These are phyloP conservation scores for Camponotus fellah DNA, from an alignment of 2,888 invertebrate genomes.

Conservation along the genomic window DNA sequence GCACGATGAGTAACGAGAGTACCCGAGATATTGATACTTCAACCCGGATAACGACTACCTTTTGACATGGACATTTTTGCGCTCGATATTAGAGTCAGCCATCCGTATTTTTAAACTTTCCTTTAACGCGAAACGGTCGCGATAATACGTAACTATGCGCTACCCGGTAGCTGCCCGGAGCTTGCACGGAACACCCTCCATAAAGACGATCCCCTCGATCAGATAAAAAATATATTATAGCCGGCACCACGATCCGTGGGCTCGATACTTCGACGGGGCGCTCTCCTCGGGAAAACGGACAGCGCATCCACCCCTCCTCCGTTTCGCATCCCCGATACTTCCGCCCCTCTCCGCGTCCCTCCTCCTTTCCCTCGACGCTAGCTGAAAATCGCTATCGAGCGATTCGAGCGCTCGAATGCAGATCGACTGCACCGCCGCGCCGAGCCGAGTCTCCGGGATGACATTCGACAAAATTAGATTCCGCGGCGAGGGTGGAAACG, in stretches of 20 bases:
- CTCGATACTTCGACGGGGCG: slow-evolving; percentile 83
- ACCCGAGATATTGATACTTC: slow-evolving; percentile 36
- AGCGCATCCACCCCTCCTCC: slow-evolving; percentile 75
- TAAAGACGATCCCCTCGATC: slow-evolving; percentile 86
- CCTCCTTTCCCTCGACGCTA: slow-evolving; percentile 55
- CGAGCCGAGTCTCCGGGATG: slow-evolving; percentile 75
- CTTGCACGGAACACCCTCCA: slow-evolving; percentile 81
- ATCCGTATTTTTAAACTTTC: slow-evolving; percentile 23
- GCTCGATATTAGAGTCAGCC: background rate
- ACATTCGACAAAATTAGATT: slow-evolving; percentile 82
- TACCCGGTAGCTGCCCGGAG: slow-evolving; percentile 62
- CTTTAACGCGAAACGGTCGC: slow-evolving; percentile 44
- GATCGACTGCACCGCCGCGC: slow-evolving; percentile 74
- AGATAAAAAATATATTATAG: slow-evolving; percentile 86
- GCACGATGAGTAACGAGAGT: background rate
- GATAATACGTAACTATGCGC: slow-evolving; percentile 67
- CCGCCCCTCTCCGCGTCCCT: slow-evolving; percentile 30
- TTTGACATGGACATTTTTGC: slow-evolving; percentile 25
- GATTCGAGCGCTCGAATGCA: slow-evolving; percentile 78
- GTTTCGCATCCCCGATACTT: slow-evolving; percentile 21
- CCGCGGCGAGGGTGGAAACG: slow-evolving; percentile 77
- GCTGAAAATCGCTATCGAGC: slow-evolving; percentile 78
- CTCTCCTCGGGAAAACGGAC: slow-evolving; percentile 73
- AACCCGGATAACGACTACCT: slow-evolving; percentile 5
- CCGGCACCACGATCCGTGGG: slow-evolving; percentile 85